Evolutionary conservation across 1,140 invertebrate genomes (phyloP), one percentile per base, ranked within the genome.

Genomic region (Macrobrachium rosenbergii): DNA sequence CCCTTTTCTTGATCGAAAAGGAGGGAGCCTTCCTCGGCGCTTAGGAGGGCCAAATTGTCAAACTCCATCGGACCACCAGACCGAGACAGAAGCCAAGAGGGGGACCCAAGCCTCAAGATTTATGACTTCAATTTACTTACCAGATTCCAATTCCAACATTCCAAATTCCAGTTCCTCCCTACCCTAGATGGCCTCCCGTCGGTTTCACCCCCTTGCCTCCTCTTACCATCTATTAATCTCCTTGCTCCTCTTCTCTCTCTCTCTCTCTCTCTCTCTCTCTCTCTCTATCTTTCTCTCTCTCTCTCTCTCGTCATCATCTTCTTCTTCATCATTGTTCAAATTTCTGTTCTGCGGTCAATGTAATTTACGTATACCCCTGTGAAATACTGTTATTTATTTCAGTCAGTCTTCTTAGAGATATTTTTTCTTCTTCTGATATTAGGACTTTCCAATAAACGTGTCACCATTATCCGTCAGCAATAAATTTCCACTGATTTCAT

Each of bases 61-160:
- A 21, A 64, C 52, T 62, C 77, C n/a, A 21, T 23, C 17, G 78
- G 43, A 21, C 19, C 63, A 21, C 37, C 17, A 67, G 45, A 77
- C n/a, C 19, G 43, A 77, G 75, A 19, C 45, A 58, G 75, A 58
- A 21, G 75, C 45, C 19, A 75, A 28, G 52, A 58, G 43, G 45
- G 59, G 1, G 75, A 45, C 75, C 19, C 75, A 58, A 58, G 75
- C 52, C 52, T 52, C 52, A 60, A 73, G 82, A 83, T 83, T 75
- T 83, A 75, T 83, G 58, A 76, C 82, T 83, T 83, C 82, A 83
- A 83, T 83, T 83, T 83, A 83, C 69, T 75, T 83, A 83, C 69
- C 52, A 60, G 82, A 83, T 83, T 83, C 82, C 82, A 75, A 83
- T 83, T 76, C 82, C 82, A 75, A 83, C 69, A 83, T 83, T 83